Base-by-base conservation (phyloP, 2,888 invertebrate genomes). In the Drosophila borborema region DNA sequence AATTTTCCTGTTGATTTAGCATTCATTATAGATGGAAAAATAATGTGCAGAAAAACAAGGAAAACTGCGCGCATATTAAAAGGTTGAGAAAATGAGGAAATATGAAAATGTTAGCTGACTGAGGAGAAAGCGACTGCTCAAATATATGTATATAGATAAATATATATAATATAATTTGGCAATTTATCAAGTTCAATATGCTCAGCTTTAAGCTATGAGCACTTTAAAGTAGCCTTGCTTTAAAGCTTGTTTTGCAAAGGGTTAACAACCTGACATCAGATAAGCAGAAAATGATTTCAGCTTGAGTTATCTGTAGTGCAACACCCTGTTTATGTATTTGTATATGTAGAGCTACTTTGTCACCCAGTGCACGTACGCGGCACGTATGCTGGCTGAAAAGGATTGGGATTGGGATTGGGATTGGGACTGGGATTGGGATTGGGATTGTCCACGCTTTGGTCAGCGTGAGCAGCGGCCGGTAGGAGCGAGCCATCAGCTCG, bases 391-490 rank as follows among this genome's bases (percentile, higher is more conserved):
- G 55, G 41, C 56, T 68, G 66, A 51, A 81, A 88, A 81, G 89
- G 89, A 86, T 83, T 75, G 69, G 89, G 89, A 86, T 83, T 75
- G 69, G 28, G 28, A 28, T 28, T 28, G 28, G 89, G 89, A n/a
- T n/a, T n/a, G n/a, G 89, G 89, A 86, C 81, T 75, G 69, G 89
- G 89, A 86, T 83, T 75, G 69, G 28, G 28, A 86, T 83, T 75
- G 69, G 87, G 78, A 84, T 10, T 54, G 89, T 81, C 87, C 77
- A 83, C 79, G 80, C 79, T 55, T 55, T 70, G 84, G 81, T 72
- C 86, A 75, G 64, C 64, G 62, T 43, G 53, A 51, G 63, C 64
- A 53, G 16, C 31, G 16, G 5, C n/a, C 49, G 51, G 56, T 69
- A 68, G 76, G 67, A 65, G 77, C 84, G 67, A 65, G 77, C 84